Evolutionary conservation across 2,113 vertebrate genomes (phyloP).

Genomic region (Gnathonemus longibarbis): DNA sequence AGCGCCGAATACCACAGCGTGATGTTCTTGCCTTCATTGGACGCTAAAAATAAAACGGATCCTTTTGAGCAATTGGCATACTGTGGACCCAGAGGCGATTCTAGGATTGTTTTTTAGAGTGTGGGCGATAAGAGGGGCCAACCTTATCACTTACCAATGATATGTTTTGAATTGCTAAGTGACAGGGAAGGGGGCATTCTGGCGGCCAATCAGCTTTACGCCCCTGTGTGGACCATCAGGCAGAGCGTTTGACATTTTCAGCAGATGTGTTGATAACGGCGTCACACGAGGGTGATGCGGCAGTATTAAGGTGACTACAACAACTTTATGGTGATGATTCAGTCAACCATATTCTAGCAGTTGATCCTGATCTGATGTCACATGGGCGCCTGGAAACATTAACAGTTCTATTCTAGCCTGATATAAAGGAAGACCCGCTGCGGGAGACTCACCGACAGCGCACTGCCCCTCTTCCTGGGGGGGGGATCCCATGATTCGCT

Average conservation of each 20-base stretch:
- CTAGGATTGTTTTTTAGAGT: not conserved
- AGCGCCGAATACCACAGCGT: not conserved
- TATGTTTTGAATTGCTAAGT: not conserved
- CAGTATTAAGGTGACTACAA: not conserved
- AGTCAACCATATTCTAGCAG: not conserved
- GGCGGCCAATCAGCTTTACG: not conserved
- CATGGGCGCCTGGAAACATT: not conserved
- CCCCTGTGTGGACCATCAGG: not conserved
- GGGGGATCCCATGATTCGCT: not conserved
- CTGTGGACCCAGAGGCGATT: not conserved
- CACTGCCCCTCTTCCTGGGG: not conserved
- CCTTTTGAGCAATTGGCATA: constrained; percentile 1
- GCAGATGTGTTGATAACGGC: not conserved
- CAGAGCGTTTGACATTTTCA: not conserved
- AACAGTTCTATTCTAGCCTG: not conserved
- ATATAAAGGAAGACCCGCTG: not conserved
- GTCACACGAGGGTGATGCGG: not conserved
- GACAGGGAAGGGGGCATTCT: not conserved
- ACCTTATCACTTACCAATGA: not conserved
- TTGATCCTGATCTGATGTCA: not conserved
- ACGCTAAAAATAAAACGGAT: not conserved
- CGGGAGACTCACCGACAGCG: not conserved
- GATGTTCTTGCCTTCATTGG: constrained; percentile 22
- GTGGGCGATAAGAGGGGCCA: not conserved
- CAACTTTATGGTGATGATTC: not conserved